These are phyloP conservation scores for Ciconia boyciana DNA, from an alignment of 2,113 vertebrate genomes.

Conservation along the genomic window DNA sequence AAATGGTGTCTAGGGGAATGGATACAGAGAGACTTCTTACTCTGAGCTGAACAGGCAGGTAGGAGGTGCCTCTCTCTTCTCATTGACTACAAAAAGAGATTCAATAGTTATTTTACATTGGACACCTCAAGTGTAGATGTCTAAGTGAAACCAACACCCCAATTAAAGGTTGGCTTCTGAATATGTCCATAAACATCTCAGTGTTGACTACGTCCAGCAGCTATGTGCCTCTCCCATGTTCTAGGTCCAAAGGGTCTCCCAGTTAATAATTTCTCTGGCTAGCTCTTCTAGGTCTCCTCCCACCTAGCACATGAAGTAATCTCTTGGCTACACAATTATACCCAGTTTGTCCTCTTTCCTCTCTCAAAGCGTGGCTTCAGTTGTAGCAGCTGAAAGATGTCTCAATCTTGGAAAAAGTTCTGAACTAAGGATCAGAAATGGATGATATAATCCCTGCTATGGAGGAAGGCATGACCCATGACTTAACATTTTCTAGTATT, in stretches of 20 bases:
- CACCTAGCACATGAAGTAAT: background rate
- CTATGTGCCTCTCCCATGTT: background rate
- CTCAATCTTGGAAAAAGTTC: background rate
- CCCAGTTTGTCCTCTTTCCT: background rate
- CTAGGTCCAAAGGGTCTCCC: background rate
- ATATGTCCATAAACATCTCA: background rate
- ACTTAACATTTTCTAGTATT: background rate
- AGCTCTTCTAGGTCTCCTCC: background rate
- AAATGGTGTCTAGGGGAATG: background rate
- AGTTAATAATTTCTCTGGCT: background rate
- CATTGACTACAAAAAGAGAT: background rate
- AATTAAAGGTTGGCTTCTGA: background rate
- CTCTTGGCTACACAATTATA: background rate
- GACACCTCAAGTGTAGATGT: background rate
- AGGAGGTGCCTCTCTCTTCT: background rate
- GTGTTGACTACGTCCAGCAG: background rate
- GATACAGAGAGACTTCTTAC: background rate
- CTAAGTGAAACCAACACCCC: background rate
- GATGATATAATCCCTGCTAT: background rate
- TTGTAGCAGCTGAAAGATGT: background rate
- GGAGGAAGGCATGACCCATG: background rate
- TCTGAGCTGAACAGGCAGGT: background rate
- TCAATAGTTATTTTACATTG: background rate
- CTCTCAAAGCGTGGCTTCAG: background rate
- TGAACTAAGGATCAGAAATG: background rate